phyloP scores from a whole-genome alignment of 2,888 invertebrate species.

The Aelia acuminata region DNA sequence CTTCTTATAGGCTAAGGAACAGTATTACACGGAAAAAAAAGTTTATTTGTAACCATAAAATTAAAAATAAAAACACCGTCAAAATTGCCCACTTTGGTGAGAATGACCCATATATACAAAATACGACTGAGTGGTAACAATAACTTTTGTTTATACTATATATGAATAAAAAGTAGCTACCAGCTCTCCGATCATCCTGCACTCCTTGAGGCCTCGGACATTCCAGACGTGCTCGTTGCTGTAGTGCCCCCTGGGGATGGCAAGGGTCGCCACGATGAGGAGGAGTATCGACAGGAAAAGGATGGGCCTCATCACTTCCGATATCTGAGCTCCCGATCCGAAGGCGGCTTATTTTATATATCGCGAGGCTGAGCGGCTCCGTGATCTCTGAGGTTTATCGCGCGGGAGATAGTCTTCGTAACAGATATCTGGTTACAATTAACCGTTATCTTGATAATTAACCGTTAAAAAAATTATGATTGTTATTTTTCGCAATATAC shows the following conservation, averaged over 20 bases:
- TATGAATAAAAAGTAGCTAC: no score
- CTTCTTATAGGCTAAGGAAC: no score
- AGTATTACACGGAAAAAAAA: no score
- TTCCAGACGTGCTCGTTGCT: slow-evolving; percentile 54
- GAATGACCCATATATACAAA: no score
- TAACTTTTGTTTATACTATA: no score
- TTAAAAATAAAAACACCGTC: no score
- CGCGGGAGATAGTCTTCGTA: neutral
- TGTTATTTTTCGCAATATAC: neutral
- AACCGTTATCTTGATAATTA: neutral
- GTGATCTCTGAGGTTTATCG: slow-evolving; percentile 25
- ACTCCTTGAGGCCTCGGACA: slow-evolving; percentile 43
- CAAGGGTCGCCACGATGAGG: slow-evolving; percentile 61
- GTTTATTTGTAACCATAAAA: no score
- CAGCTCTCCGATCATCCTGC: slow-evolving; percentile 53
- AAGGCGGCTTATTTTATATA: slow-evolving; percentile 41
- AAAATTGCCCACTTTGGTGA: no score
- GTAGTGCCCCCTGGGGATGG: slow-evolving; percentile 60
- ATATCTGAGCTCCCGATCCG: neutral
- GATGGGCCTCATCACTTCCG: neutral
- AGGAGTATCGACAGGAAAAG: neutral
- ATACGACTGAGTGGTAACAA: no score
- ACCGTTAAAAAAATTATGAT: slow-evolving; percentile 12
- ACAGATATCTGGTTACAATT: neutral
- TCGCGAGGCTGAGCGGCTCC: neutral